phyloP scores from a whole-genome alignment of 2,113 vertebrate genomes.

The Caretta caretta region DNA sequence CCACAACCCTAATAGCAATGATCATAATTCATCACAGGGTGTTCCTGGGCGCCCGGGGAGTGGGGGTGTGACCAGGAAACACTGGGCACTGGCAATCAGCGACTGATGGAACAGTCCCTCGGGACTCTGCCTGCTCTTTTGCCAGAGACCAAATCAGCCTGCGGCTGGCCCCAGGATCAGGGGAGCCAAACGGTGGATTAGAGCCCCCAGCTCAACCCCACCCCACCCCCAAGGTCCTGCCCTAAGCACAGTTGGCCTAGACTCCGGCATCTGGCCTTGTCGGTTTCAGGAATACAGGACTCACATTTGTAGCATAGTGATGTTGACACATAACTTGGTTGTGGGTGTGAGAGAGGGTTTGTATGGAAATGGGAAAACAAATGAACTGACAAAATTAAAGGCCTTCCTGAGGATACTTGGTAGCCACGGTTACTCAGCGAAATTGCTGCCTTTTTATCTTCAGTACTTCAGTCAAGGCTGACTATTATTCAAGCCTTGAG shows the following conservation, averaged over 20 bases:
- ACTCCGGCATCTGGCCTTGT: background rate
- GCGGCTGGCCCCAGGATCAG: background rate
- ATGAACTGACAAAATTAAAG: accelerated
- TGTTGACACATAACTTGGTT: accelerated
- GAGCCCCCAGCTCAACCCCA: background rate
- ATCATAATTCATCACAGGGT: background rate
- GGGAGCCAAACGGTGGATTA: background rate
- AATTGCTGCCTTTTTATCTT: background rate
- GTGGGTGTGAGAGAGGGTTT: accelerated
- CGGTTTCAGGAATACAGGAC: background rate
- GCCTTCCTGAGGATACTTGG: background rate
- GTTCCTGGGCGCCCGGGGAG: background rate
- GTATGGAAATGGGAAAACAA: accelerated
- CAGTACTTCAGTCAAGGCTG: background rate
- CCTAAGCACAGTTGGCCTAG: background rate
- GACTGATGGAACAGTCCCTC: background rate
- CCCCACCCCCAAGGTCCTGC: background rate
- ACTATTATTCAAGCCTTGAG: accelerated
- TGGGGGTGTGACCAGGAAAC: background rate
- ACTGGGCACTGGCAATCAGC: background rate
- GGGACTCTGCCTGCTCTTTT: background rate
- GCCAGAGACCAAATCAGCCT: background rate
- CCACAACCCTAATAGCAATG: background rate
- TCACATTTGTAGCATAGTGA: accelerated
- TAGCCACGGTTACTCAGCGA: background rate